Evolutionary conservation across 2,113 vertebrate species (phyloP).

Genomic region (Labeo catla): DNA sequence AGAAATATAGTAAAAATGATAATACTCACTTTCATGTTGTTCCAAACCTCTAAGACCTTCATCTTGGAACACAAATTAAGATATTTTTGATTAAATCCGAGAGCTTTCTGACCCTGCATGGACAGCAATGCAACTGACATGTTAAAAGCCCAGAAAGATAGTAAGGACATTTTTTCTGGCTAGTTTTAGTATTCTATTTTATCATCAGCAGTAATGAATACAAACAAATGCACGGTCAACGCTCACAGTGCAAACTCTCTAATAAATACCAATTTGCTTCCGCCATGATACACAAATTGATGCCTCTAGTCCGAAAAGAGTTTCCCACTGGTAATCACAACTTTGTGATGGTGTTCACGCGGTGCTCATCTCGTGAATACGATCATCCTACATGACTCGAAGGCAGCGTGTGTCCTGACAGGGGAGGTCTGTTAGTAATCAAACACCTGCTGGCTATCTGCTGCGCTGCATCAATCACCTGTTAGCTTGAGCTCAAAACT

Average conservation of each 20-base stretch:
- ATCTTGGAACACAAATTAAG: too few species aligned
- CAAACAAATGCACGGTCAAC: not conserved
- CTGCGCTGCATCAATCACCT: slow-evolving; percentile 23
- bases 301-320: not conserved
- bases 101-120: too few species aligned
- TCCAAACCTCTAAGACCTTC: too few species aligned
- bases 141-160: too few species aligned
- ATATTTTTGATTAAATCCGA: too few species aligned
- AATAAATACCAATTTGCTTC: not conserved
- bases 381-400: not conserved
- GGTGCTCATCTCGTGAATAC: slow-evolving; percentile 29
- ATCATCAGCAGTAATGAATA: not conserved
- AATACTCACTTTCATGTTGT: too few species aligned
- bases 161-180: too few species aligned
- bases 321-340: slow-evolving; percentile 23
- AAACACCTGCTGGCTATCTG: slow-evolving; percentile 37
- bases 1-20: not conserved
- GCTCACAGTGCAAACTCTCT: not conserved
- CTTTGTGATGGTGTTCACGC: slow-evolving; percentile 6
- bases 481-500: slow-evolving; percentile 25
- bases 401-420: slow-evolving; percentile 24
- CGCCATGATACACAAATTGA: not conserved
- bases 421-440: slow-evolving; percentile 24
- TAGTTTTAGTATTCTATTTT: not conserved
- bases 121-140: too few species aligned